Percentiles rank a stretch among this genome's conserved stretches.
Evolutionary conservation across 2,797 vertebrate genomes (phyloP).

Genomic region (Poecilia gillii): DNA sequence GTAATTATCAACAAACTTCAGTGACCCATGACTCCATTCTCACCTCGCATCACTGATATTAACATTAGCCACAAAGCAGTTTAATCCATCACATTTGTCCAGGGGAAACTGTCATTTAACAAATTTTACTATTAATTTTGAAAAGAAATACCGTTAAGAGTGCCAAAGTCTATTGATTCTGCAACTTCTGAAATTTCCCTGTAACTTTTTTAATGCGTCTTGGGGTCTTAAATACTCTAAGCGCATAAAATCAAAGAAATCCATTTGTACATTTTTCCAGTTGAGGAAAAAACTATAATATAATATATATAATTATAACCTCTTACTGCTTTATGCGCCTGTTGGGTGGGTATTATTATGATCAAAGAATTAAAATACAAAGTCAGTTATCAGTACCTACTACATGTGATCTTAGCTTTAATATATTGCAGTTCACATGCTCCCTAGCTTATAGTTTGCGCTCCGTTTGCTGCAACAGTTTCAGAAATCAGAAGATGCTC

Average conservation of each 20-base stretch:
- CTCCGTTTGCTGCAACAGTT: background rate
- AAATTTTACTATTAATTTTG: conserved; percentile 10
- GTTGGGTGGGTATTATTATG: background rate
- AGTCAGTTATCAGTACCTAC: background rate
- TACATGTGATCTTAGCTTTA: background rate
- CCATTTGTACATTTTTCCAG: background rate
- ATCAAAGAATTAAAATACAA: background rate
- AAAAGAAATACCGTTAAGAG: background rate
- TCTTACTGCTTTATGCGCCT: no score
- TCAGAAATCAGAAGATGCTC: background rate
- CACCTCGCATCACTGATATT: conserved; percentile 13
- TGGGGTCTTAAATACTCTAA: background rate
- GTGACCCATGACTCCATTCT: conserved; percentile 32
- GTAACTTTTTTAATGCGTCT: background rate
- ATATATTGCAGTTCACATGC: background rate
- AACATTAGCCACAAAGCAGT: conserved; percentile 14
- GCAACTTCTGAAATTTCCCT: background rate
- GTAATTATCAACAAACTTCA: conserved; percentile 16
- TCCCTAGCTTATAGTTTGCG: background rate
- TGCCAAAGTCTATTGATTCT: background rate
- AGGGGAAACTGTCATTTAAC: conserved; percentile 20
- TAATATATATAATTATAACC: no score
- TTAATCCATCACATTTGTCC: conserved; percentile 41
- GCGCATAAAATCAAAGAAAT: background rate
- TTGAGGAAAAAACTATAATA: background rate